Evolutionary conservation across 30 jellyfish, hydroid and myxozoan genomes (phyloP), one percentile per base, ranked within the genome.

Genomic region (Mastigias papua): DNA sequence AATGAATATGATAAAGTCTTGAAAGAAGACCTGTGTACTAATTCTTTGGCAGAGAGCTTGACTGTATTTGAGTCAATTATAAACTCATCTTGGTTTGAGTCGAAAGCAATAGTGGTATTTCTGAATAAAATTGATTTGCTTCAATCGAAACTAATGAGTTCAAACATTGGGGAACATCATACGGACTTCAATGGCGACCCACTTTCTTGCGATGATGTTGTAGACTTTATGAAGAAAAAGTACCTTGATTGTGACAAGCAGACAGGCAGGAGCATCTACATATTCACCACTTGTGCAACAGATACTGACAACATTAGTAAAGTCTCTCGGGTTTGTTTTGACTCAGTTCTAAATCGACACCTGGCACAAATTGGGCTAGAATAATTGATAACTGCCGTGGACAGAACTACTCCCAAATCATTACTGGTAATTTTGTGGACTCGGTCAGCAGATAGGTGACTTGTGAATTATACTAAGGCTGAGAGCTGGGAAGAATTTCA

Each of bases 281-380:
- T 80, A 1, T 80, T 77, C 81, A 80, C 65, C 73, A 88, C 96
- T 0, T 77, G 91, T 48, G 96, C 96, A 20, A 88, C 96, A 15
- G 90, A 88, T 32, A 88, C 96, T 0, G 60, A 63, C 46, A 77
- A 78, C 77, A 88, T 88, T 30, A 49, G 58, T 15, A 27, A 70
- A 22, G 84, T 88, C 20, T 77, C 87, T 17, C 60, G 73, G 1
- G 84, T 80, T 22, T 79, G 91, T 30, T 79, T 80, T 35, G 85
- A 78, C 76, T 62, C 89, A 20, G 65, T 88, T 37, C 74, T 88
- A 42, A 63, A 49, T 27, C 69, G 57, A 19, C 82, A 73, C 6
- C 76, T 88, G 23, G 28, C 74, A 28, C 65, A n/a, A 11, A 54
- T 67, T 23, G 96, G 96, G 2, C 2, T 84, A 8, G 87, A 70